These are phyloP conservation scores for Catharus minimus DNA, from an alignment of 2,113 vertebrate genomes.

Conservation along the genomic window DNA sequence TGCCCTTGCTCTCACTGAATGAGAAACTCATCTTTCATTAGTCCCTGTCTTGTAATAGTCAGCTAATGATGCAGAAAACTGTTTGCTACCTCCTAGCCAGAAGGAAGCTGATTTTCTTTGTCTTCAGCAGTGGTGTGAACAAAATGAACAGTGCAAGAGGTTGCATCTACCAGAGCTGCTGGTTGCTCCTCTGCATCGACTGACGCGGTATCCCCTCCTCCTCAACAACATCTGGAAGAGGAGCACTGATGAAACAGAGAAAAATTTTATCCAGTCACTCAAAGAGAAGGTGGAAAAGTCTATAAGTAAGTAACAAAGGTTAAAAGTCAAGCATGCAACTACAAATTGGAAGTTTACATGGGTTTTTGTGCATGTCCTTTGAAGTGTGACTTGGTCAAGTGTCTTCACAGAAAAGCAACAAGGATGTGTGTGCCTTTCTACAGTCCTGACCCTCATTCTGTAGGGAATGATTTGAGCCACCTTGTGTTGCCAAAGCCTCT, in stretches of 20 bases:
- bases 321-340: background rate
- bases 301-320: constrained; percentile 78
- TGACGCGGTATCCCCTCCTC: constrained; percentile 85
- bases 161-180: constrained; percentile 86
- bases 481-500: background rate
- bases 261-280: constrained; percentile 72
- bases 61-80: background rate
- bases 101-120: background rate
- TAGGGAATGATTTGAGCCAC: background rate
- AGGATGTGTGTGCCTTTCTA: background rate
- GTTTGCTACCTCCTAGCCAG: background rate
- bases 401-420: background rate
- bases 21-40: background rate
- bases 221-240: constrained; percentile 86
- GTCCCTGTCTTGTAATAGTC: background rate
- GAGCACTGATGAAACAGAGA: constrained; percentile 71
- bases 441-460: background rate
- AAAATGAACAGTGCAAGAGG: constrained; percentile 79
- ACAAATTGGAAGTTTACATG: background rate
- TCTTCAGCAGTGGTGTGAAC: constrained; percentile 86
- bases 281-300: constrained; percentile 87
- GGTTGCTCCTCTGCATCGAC: constrained; percentile 83
- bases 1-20: background rate
- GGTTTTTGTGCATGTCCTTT: background rate
- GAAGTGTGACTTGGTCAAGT: background rate